Evolutionary conservation across 2,113 vertebrate species (phyloP).

Genomic region (Ahaetulla prasina): DNA sequence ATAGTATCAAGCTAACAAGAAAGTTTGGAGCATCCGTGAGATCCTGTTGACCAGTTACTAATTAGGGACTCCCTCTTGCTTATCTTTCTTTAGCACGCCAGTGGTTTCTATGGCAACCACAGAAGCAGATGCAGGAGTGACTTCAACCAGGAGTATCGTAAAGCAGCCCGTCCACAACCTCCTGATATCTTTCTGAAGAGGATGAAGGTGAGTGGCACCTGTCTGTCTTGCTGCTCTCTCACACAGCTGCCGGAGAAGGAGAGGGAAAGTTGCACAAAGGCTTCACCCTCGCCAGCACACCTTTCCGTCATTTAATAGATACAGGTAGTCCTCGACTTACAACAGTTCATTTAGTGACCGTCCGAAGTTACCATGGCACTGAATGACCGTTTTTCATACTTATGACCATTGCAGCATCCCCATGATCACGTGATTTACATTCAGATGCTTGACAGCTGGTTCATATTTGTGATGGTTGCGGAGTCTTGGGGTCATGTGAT

Average conservation of each 20-base stretch:
- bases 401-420: not conserved
- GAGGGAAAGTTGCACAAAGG: not conserved
- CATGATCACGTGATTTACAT: not conserved
- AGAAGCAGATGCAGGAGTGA: conserved; percentile 65
- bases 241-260: not conserved
- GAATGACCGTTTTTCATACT: not conserved
- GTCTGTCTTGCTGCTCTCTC: accelerated
- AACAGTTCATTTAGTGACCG: not conserved
- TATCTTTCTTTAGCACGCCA: conserved; percentile 62
- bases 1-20: accelerated
- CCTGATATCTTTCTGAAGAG: conserved; percentile 58
- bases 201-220: conserved; percentile 24
- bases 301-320: not conserved
- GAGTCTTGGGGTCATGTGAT: not conserved
- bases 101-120: conserved; percentile 75
- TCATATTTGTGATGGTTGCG: not conserved
- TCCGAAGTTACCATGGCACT: not conserved
- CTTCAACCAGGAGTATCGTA: conserved; percentile 57
- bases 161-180: conserved; percentile 62
- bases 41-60: not conserved
- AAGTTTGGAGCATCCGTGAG: accelerated
- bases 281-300: not conserved
- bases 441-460: not conserved
- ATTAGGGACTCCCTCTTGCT: conserved; percentile 44
- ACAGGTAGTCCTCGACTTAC: not conserved